Evolutionary conservation across 2,113 vertebrate genomes (phyloP).

Genomic region (Dasyurus viverrinus): DNA sequence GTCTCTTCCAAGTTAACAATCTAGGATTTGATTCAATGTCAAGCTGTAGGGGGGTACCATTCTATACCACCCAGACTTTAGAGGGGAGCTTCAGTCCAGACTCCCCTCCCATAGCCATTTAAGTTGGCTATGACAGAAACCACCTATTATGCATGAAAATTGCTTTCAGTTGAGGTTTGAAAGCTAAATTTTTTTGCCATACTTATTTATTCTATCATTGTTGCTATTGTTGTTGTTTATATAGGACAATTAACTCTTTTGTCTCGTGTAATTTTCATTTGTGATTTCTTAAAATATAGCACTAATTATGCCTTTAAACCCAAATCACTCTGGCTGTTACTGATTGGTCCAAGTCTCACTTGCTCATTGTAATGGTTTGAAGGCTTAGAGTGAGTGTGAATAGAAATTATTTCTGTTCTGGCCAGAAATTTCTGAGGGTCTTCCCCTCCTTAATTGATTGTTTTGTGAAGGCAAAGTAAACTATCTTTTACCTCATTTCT

Average conservation of each 20-base stretch:
- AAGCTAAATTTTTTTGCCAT: too few relatives aligned
- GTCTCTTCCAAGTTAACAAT: neutral
- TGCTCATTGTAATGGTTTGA: neutral
- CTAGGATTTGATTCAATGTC: neutral
- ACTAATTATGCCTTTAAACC: neutral
- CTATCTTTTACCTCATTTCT: too few relatives aligned
- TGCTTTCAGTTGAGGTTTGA: neutral
- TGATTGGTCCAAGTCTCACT: neutral
- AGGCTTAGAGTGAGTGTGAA: neutral
- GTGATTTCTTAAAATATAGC: neutral
- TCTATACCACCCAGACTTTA: neutral
- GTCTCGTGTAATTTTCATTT: neutral
- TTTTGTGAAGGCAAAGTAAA: too few relatives aligned
- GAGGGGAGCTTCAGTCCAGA: neutral
- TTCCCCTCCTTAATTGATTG: too few relatives aligned
- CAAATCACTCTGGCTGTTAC: neutral
- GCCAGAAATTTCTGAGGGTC: too few relatives aligned
- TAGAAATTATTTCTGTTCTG: too few relatives aligned
- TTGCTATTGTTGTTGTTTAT: neutral
- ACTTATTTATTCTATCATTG: neutral
- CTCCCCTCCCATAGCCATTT: neutral
- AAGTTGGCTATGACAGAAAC: neutral
- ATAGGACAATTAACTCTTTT: neutral
- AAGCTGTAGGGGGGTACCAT: neutral
- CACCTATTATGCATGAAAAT: neutral